Conservation (phyloP, 2,888 invertebrate genomes). For the Cosmia trapezina region DNA sequence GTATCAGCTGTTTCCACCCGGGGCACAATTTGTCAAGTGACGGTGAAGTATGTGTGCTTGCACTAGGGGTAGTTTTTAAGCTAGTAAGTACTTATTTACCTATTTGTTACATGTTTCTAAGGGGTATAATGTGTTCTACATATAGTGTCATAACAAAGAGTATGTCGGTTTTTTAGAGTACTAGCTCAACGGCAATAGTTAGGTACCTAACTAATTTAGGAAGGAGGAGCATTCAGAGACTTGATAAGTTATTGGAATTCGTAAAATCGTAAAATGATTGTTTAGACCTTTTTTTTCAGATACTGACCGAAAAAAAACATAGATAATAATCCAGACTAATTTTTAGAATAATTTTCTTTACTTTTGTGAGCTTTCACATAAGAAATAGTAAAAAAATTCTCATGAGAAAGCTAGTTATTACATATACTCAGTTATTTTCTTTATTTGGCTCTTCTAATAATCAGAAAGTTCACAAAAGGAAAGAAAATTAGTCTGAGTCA, state of each 20-base stretch:
- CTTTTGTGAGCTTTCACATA: too few species aligned
- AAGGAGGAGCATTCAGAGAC: too few species aligned
- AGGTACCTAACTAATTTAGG: too few species aligned
- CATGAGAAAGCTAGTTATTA: too few species aligned
- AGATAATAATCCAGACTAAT: too few species aligned
- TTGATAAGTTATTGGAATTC: too few species aligned
- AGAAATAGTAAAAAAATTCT: too few species aligned
- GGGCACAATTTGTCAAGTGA: conserved; percentile 57
- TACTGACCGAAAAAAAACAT: too few species aligned
- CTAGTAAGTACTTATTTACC: conserved; percentile 22
- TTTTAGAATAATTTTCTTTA: too few species aligned
- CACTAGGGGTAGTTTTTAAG: conserved; percentile 43
- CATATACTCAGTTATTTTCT: too few species aligned
- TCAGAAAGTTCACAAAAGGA: neutral
- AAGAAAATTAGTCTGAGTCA: neutral
- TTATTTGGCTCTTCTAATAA: neutral
- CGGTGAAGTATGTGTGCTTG: conserved; percentile 51
- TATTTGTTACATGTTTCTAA: conserved; percentile 12
- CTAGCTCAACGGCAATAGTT: neutral
- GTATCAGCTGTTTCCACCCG: conserved; percentile 54
- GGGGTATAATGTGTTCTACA: neutral
- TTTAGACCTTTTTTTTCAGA: too few species aligned
- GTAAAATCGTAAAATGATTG: too few species aligned
- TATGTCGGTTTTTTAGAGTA: neutral
- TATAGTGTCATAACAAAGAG: neutral